A percentile compares a stretch with the other conserved stretches of the same genome.
phyloP scores from a whole-genome alignment of 2,113 vertebrate genomes.

The Aphyosemion australe region DNA sequence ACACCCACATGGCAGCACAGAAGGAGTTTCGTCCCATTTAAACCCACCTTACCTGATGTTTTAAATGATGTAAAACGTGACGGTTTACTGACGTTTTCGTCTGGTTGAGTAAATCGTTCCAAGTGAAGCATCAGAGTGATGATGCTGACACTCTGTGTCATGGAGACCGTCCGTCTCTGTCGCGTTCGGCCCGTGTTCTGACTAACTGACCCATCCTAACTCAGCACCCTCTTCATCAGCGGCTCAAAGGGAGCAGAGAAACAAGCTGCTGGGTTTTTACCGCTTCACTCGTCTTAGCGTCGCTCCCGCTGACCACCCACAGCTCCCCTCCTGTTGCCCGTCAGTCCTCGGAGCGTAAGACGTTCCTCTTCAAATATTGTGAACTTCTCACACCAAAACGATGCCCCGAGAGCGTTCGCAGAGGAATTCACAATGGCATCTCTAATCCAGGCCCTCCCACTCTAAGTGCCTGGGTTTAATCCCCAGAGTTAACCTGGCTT shows the following conservation, averaged over 20 bases:
- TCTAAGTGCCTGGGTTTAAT: slow-evolving; percentile 71
- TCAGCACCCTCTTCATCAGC: slow-evolving; percentile 76
- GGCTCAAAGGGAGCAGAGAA: slow-evolving; percentile 27
- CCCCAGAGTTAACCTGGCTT: slow-evolving; percentile 70
- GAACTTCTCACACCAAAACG: slow-evolving; percentile 35
- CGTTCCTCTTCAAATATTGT: slow-evolving; percentile 23
- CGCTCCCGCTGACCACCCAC: slow-evolving; percentile 61
- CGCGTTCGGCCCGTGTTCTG: slow-evolving; percentile 55
- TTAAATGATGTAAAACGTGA: too few relatives aligned
- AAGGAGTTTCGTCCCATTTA: too few relatives aligned
- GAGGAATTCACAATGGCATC: slow-evolving; percentile 51
- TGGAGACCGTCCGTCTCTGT: slow-evolving; percentile 54
- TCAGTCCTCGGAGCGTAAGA: slow-evolving; percentile 15
- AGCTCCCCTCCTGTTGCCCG: slow-evolving; percentile 13
- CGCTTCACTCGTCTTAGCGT: slow-evolving; percentile 13
- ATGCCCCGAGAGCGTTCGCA: slow-evolving; percentile 46
- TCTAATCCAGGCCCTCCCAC: slow-evolving; percentile 55
- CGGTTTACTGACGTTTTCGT: too few relatives aligned
- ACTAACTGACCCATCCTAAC: slow-evolving; percentile 66
- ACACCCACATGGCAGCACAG: too few relatives aligned
- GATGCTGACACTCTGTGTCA: neutral
- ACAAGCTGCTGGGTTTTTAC: slow-evolving; percentile 11
- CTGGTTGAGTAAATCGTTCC: neutral
- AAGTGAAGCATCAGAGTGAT: neutral
- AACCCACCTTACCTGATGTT: too few relatives aligned